A percentile compares a stretch with the other conserved stretches of the same genome.
These are phyloP conservation scores for Rhinopomastus cyanomelas DNA, from an alignment of 2,113 vertebrate species.

Conservation along the genomic window DNA sequence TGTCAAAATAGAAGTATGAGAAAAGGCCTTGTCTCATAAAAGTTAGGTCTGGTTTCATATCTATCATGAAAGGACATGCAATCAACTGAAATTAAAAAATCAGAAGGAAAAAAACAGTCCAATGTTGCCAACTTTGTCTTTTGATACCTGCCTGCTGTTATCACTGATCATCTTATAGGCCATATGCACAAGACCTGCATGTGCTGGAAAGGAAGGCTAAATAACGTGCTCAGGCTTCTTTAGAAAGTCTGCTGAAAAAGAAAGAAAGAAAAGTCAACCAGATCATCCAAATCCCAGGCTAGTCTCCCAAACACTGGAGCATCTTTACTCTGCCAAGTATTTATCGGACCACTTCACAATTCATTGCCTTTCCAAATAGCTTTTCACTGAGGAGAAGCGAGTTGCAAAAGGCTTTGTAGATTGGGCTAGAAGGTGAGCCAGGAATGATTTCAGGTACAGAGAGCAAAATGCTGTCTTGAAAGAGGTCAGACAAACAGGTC, in stretches of 20 bases:
- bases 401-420: conserved; percentile 55
- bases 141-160: not conserved
- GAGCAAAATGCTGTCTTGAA: conserved; percentile 54
- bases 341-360: conserved; percentile 23
- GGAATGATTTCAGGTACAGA: conserved; percentile 58
- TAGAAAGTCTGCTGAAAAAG: not conserved
- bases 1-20: not conserved
- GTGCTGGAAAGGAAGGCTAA: not conserved
- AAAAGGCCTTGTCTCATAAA: not conserved
- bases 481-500: conserved; percentile 47
- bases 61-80: not conserved
- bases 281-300: not conserved
- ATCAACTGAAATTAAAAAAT: not conserved
- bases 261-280: not conserved
- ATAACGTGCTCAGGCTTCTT: not conserved
- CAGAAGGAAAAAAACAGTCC: not conserved
- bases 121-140: not conserved
- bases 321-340: conserved; percentile 29
- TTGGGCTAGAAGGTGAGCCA: conserved; percentile 64
- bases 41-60: not conserved
- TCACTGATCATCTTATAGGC: not conserved
- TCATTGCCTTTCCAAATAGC: conserved; percentile 57
- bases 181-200: not conserved
- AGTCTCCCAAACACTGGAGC: not conserved
- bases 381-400: conserved; percentile 39